Conservation (phyloP, 2,797 vertebrate genomes). For the Lepilemur septentrionalis region DNA sequence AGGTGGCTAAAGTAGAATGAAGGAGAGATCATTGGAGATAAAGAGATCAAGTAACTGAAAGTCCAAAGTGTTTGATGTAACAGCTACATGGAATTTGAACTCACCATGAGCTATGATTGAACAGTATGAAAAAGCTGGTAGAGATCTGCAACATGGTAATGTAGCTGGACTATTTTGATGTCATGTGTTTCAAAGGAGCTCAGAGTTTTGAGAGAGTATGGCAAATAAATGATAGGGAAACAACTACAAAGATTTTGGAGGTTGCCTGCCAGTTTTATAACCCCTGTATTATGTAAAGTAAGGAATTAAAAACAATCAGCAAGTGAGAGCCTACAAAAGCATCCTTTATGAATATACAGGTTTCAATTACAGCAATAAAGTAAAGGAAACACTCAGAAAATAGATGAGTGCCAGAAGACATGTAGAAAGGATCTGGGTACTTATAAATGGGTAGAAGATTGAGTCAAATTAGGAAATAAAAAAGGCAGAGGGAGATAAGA, state of each 20-base stretch:
- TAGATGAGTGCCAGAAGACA: not conserved
- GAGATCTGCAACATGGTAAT: not conserved
- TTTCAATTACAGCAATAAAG: conserved; percentile 6
- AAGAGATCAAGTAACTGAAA: not conserved
- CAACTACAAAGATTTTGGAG: not conserved
- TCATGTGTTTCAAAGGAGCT: not conserved
- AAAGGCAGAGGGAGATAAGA: not conserved
- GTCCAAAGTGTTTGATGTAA: not conserved
- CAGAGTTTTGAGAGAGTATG: not conserved
- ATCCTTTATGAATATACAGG: not conserved
- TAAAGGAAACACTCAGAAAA: conserved; percentile 20
- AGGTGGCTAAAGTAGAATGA: not conserved
- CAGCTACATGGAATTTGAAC: not conserved
- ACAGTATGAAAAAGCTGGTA: not conserved
- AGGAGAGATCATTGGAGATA: not conserved
- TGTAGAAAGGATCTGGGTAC: not conserved
- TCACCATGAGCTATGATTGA: not conserved
- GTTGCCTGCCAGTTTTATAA: not conserved
- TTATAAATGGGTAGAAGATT: not conserved
- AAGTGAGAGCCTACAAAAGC: conserved; percentile 5
- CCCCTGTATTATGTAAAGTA: not conserved
- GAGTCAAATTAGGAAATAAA: not conserved
- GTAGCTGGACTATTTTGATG: not conserved
- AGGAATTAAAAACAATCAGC: conserved; percentile 22
- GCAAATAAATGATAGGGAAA: not conserved